Base-by-base conservation (phyloP, 2,888 invertebrate species). In the Trisateles emortualis region DNA sequence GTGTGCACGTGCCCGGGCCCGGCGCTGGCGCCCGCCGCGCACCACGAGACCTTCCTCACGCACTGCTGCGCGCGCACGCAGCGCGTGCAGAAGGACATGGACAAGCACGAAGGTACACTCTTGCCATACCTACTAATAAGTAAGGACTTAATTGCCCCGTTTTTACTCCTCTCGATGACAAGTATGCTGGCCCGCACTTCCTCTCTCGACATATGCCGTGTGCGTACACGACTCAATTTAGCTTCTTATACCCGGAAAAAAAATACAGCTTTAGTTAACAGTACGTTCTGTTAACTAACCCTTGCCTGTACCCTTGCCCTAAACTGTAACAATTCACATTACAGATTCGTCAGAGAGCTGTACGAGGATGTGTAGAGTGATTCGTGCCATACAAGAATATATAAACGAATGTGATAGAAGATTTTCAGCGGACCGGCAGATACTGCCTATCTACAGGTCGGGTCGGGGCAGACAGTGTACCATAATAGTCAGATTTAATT, bases 311-410 rank as follows among this genome's bases (percentile, higher is more conserved):
- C n/a, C n/a, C n/a, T n/a, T n/a, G n/a, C n/a, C n/a, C n/a, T n/a
- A n/a, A n/a, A n/a, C n/a, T n/a, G n/a, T n/a, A n/a, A n/a, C n/a
- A n/a, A n/a, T 9, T 54, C 81, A 81, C 52, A 74, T 83, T 83
- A 51, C 78, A 93, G 93, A 91, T 78, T 81, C 83, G 48, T 78
- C 84, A 6, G 88, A 89, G 69, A 84, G 78, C 71, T 93, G 92
- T 81, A 89, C 90, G 61, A 87, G 97, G 87, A 98, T 99, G 96
- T 97, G 97, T 86, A 95, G 99, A 68, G 97, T 99, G 49, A 95
- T 99, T 87, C 97, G 97, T 89, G 98, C 99, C 78, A 94, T 99
- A 78, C 97, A 97, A 84, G 99, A 99, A 91, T 99, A 99, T 85
- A 95, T 99, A 61, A 96, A 96, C 75, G 98, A 99, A 91, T 99